Base-by-base conservation (phyloP, 1,140 invertebrate species). In the Drosophila pandora region DNA sequence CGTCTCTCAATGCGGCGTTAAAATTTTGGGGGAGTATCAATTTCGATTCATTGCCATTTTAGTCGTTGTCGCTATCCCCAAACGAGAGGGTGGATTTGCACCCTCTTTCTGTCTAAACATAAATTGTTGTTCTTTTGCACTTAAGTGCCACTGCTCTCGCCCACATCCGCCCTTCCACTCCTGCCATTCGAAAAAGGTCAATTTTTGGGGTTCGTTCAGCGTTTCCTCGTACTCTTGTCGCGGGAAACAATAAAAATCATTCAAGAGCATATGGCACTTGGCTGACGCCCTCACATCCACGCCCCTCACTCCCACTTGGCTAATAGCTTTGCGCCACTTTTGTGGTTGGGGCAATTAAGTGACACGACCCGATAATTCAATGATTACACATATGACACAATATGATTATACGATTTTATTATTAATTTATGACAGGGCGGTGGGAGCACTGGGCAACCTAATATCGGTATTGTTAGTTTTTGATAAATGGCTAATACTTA, bases 21-120 rank as follows among this genome's bases (percentile, higher is more conserved):
- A 87, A 85, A 82, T 88, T 83, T 85, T 78, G 82, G 82, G 82
- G 82, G 82, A 65, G 82, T 85, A 85, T 85, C 82, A 85, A 88
- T 85, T 85, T 87, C 82, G 73, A 85, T 85, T 82, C 78, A 87
- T 85, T 88, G 81, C 82, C 82, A 78, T 78, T 80, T 74, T 56
- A 47, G 71, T 48, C 39, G 56, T 47, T 41, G 39, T 25, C 21
- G 65, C 49, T 63, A 17, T 61, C 71, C 71, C 72, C 76, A 69
- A 67, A 64, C 63, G 22, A 64, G 78, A 74, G 82, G 82, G 82
- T 85, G 83, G 83, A 87, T 85, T 87, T 85, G 64, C 72, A 76
- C 63, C 67, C 67, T 57, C 64, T 17, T 50, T 25, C 6, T 21
- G 13, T 17, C 55, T 43, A 57, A 39, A 41, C 58, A 59, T 72